A percentile compares a stretch with the other conserved stretches of the same genome.
phyloP scores from a whole-genome alignment of 2,113 vertebrate genomes.

The Cisticola juncidis region DNA sequence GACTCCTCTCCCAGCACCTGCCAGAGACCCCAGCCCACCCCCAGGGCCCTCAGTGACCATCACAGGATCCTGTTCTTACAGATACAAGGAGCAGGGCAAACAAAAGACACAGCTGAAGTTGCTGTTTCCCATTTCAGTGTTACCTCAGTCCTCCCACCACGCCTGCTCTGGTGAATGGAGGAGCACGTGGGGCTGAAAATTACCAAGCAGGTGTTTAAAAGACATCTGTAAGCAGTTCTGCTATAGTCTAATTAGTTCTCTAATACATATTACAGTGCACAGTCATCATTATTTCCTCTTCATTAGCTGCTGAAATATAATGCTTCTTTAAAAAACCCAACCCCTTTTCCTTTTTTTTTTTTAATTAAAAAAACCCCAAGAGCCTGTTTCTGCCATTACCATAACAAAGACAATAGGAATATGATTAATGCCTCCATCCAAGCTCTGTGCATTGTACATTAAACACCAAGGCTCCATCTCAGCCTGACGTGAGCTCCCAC shows the following conservation, averaged over 20 bases:
- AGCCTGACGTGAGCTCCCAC: neutral
- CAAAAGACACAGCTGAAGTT: neutral
- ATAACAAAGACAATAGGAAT: conserved; percentile 27
- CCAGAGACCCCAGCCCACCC: neutral
- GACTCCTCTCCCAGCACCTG: neutral
- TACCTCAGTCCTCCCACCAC: conserved; percentile 18
- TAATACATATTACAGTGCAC: conserved; percentile 60
- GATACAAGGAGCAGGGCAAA: neutral
- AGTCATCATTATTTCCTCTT: conserved; percentile 74
- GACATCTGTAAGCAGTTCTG: conserved; percentile 67
- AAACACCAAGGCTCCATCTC: neutral
- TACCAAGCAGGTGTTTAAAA: conserved; percentile 74
- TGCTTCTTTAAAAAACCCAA: neutral
- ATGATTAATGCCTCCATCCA: conserved; percentile 35
- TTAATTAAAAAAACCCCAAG: neutral
- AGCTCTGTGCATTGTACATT: conserved; percentile 33
- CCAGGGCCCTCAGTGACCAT: neutral
- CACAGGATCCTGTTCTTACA: neutral
- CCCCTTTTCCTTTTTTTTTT: neutral
- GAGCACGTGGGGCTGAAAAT: conserved; percentile 50
- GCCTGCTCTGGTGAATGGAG: conserved; percentile 24
- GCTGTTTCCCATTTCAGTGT: neutral
- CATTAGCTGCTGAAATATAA: conserved; percentile 69
- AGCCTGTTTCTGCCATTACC: conserved; percentile 9
- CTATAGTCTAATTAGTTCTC: conserved; percentile 65